Conservation (phyloP, 2,797 vertebrate genomes). For the Propithecus perrieri region DNA sequence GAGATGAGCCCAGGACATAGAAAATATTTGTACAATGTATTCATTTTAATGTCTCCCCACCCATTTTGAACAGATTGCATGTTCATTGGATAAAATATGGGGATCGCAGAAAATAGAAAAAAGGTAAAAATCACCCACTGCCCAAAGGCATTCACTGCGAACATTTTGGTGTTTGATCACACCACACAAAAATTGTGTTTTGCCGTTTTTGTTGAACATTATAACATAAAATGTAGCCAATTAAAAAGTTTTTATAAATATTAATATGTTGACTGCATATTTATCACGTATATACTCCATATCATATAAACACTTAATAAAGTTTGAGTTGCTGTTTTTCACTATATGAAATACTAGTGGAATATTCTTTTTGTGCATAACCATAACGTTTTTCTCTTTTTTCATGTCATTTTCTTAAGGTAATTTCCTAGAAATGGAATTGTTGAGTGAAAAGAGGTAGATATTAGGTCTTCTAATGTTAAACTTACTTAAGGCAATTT, state of each 20-base stretch:
- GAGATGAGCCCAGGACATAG: neutral
- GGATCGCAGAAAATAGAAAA: neutral
- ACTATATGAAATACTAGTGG: neutral
- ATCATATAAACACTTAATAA: neutral
- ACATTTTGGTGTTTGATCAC: neutral
- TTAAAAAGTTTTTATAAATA: neutral
- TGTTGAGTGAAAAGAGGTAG: neutral
- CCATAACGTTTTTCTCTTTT: neutral
- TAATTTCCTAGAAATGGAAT: neutral
- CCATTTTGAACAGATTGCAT: neutral
- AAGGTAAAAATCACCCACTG: neutral
- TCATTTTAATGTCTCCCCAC: neutral
- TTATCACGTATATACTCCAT: neutral
- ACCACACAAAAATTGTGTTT: neutral
- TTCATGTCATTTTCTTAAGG: neutral
- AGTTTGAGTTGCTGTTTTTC: neutral
- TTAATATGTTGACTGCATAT: neutral
- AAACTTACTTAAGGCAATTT: neutral
- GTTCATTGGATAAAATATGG: neutral
- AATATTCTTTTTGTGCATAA: neutral
- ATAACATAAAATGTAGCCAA: neutral
- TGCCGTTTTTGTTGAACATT: neutral
- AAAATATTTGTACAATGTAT: neutral
- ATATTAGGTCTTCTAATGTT: neutral
- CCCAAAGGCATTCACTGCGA: neutral